These are phyloP conservation scores for Dipus sagitta DNA, from an alignment of 2,797 vertebrate genomes.

Conservation along the genomic window DNA sequence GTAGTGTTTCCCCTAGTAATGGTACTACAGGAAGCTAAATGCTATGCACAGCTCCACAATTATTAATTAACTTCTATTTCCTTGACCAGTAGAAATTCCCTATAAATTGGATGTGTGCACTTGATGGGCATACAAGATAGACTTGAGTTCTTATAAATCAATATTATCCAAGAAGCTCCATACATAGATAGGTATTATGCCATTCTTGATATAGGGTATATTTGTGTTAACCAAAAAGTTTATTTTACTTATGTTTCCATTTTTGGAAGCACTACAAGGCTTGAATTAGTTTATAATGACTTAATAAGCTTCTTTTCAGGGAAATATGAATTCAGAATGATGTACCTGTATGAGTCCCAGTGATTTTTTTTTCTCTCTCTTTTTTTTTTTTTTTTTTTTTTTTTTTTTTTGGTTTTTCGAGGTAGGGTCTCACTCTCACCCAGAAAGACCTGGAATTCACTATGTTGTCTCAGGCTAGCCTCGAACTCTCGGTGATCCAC, in stretches of 20 bases:
- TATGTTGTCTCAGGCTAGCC: too few species aligned
- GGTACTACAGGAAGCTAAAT: not conserved
- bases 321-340: slow-evolving; percentile 3
- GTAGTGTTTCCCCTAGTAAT: not conserved
- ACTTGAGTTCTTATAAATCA: slow-evolving; percentile 7
- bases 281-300: slow-evolving; percentile 36
- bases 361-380: slow-evolving; percentile 24
- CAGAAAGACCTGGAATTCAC: too few species aligned
- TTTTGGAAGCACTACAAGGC: not conserved
- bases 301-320: not conserved
- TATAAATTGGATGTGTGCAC: not conserved
- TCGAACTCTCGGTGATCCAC: too few species aligned
- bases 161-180: not conserved
- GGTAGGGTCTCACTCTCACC: too few species aligned
- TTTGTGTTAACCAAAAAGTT: not conserved
- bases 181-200: not conserved
- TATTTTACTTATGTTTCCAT: not conserved
- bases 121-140: not conserved
- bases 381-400: too few species aligned
- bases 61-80: slow-evolving; percentile 24
- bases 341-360: not conserved
- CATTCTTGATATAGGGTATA: not conserved
- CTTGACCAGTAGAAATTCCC: not conserved
- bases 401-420: too few species aligned
- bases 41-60: not conserved